A percentile compares a stretch with the other conserved stretches of the same genome.
phyloP scores from a whole-genome alignment of 2,113 vertebrate genomes.

The Romanogobio albipinnatus region DNA sequence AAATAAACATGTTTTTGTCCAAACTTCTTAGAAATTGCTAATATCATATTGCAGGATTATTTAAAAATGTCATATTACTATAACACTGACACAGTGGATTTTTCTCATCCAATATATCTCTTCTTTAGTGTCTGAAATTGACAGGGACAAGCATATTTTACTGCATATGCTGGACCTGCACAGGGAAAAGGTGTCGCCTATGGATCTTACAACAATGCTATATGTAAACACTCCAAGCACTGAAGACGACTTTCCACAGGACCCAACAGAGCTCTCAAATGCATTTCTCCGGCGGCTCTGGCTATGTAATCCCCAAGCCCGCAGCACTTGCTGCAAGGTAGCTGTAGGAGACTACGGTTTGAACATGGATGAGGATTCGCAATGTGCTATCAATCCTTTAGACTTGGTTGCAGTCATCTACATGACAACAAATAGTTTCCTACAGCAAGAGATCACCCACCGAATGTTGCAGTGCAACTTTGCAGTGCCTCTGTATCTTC shows the following conservation, averaged over 20 bases:
- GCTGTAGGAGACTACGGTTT: conserved; percentile 1
- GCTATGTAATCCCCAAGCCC: conserved; percentile 65
- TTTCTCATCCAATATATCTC: not conserved
- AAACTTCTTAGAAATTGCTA: not conserved
- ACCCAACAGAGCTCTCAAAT: conserved; percentile 64
- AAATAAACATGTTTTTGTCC: not conserved
- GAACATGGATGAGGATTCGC: conserved; percentile 45
- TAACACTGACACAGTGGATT: not conserved
- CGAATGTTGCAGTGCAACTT: conserved; percentile 77
- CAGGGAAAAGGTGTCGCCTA: conserved; percentile 47
- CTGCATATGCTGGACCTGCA: conserved; percentile 61
- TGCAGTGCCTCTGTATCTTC: conserved; percentile 81
- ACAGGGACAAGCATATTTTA: conserved; percentile 61
- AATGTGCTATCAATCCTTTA: conserved; percentile 70
- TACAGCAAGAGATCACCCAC: conserved; percentile 74
- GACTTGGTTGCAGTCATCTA: conserved; percentile 78
- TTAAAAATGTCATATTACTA: not conserved
- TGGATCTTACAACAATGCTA: conserved; percentile 65
- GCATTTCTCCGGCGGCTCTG: conserved; percentile 71
- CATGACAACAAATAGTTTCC: conserved; percentile 75
- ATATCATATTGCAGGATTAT: not conserved
- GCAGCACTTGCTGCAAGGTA: conserved; percentile 59
- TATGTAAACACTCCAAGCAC: conserved; percentile 65
- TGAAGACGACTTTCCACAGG: conserved; percentile 55
- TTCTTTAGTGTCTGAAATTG: conserved; percentile 60